Evolutionary conservation across 2,797 vertebrate genomes (phyloP).

Genomic region (Peromyscus aztecus): DNA sequence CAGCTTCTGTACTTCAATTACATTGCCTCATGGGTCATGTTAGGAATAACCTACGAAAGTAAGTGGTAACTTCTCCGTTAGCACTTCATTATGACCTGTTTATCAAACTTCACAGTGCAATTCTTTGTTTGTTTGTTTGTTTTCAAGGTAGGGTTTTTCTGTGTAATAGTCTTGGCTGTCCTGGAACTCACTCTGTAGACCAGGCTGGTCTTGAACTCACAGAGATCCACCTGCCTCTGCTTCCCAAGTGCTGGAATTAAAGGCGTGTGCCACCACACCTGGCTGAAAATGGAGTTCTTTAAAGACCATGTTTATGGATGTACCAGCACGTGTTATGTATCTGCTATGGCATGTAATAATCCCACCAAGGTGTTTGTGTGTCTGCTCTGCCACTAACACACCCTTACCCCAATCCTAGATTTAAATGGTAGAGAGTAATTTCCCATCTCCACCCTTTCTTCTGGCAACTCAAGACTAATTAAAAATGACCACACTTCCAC

Average conservation of each 20-base stretch:
- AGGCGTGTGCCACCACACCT: neutral
- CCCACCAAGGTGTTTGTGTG: neutral
- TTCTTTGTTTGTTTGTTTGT: too few species aligned
- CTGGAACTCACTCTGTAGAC: neutral
- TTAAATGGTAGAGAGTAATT: conserved; percentile 41
- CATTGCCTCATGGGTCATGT: conserved; percentile 93
- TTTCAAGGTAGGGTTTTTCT: too few species aligned
- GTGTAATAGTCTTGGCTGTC: neutral
- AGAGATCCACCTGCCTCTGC: neutral
- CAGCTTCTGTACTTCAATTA: conserved; percentile 91
- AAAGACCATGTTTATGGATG: conserved; percentile 12
- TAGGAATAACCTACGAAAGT: conserved; percentile 93
- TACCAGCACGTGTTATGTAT: neutral
- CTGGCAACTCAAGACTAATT: conserved; percentile 15
- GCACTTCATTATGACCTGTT: conserved; percentile 12
- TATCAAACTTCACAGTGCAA: neutral
- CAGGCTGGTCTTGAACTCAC: neutral
- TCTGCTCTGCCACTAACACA: conserved; percentile 10
- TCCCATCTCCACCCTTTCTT: neutral
- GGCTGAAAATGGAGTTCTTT: neutral
- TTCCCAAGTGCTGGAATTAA: neutral
- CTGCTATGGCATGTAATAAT: neutral
- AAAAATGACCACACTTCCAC: neutral
- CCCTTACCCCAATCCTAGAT: conserved; percentile 25
- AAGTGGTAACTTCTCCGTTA: conserved; percentile 79